Base-by-base conservation (phyloP, 2,797 vertebrate genomes). In the Eulemur mongoz region DNA sequence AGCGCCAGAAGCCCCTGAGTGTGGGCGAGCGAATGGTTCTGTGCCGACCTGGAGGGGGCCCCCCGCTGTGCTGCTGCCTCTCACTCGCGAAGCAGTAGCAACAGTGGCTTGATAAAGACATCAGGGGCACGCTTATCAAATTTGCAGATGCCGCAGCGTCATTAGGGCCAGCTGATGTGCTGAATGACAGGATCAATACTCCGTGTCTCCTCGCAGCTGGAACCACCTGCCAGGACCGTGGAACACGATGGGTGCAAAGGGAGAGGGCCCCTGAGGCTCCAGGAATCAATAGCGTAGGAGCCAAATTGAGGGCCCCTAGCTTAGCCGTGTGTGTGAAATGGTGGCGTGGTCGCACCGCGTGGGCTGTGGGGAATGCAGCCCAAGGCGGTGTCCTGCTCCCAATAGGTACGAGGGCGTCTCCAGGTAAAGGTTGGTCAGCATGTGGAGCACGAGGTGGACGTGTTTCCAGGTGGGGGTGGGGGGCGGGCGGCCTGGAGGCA, bases 91-190 rank as follows among this genome's bases (percentile, higher is more conserved):
- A 63, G 18, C 18, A 2, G 72, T 4, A 1, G 85, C 83, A 35
- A 78, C 79, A 1, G 17, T 25, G 69, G 38, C 86, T 89, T 72
- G 93, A 95, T 97, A 76, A 95, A 97, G 92, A 95, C 52, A 23
- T 96, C 78, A 85, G 85, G 75, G 61, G 75, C 65, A 30, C 13
- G 52, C 65, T 92, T 83, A 80, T 86, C 93, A 97, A 90, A 87
- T 72, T 61, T 70, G 86, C 52, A 93, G 96, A 89, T 78, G 95
- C 80, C 35, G 59, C 13, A 0, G 81, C 27, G 82, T 67, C 78
- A 32, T 85, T 76, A 91, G 93, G 86, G 90, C 95, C 86, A 61
- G 70, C 70, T 12, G 91, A 80, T 18, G 86, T 72, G 93, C 87
- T 59, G 75, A 81, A 30, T 70, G 95, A 80, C 59, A 54, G 89